Evolutionary conservation across 2,888 invertebrate genomes (phyloP).

Genomic region (Eudasyphora cyanicolor): DNA sequence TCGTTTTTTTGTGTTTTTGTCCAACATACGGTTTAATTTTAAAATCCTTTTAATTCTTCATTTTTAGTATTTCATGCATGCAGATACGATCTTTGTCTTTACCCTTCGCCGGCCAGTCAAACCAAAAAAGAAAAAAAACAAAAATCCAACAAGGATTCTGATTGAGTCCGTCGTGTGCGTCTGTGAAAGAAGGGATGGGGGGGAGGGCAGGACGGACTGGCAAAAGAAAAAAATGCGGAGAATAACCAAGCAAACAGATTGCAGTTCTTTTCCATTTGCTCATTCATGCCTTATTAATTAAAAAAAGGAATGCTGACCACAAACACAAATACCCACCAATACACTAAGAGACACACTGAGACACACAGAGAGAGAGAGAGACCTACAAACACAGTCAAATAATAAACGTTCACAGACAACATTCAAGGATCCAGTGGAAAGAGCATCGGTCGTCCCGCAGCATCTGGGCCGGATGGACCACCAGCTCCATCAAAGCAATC

Average conservation of each 20-base stretch:
- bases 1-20: too few species aligned
- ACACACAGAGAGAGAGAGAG: neutral
- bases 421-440: neutral
- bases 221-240: neutral
- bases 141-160: neutral
- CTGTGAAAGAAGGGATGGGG: neutral
- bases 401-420: neutral
- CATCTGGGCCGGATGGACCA: conserved; percentile 8
- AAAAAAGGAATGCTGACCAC: conserved; percentile 63
- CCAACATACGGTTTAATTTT: conserved; percentile 41
- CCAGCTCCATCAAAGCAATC: conserved; percentile 6
- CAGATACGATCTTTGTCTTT: conserved; percentile 4
- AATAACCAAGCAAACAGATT: conserved; percentile 2
- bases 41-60: conserved; percentile 62
- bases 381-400: conserved; percentile 16
- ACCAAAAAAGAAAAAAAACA: neutral
- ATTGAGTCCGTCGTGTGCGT: conserved; percentile 12
- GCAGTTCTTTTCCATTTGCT: conserved; percentile 54
- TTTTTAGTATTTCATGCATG: conserved; percentile 32
- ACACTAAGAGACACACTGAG: neutral
- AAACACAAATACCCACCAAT: neutral
- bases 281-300: conserved; percentile 62
- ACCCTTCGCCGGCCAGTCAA: too few species aligned
- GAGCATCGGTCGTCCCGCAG: neutral
- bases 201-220: neutral